Evolutionary conservation across 2,113 vertebrate genomes (phyloP), one percentile per base, ranked within the genome.

Genomic region (Danionella cerebrum): DNA sequence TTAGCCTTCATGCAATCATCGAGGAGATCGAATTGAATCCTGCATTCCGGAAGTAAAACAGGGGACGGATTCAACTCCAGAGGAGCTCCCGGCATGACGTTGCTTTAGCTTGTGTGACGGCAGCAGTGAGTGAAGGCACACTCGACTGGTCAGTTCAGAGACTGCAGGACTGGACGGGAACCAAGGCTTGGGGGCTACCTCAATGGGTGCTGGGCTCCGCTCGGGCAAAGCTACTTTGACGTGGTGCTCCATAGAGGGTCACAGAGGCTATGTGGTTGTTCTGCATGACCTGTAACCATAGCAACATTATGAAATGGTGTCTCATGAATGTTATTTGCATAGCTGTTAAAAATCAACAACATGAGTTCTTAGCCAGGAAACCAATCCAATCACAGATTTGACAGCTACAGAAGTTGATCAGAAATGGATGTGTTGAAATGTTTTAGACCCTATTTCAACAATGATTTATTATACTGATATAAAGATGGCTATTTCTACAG

Each of bases 231-330:
- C 83, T 84, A 84, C 85, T 81, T 75, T 89, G 87, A 69, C 90
- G 83, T 0, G 93, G 89, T 9, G 93, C 90, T 64, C 93, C 93
- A 0, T 99, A 99, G n/a, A 99, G 91, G 35, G 93, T 99, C 73
- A 99, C 96, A 2, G 96, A 98, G 50, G 95, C 96, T 88, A 98
- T 99, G 86, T 99, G 93, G 84, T 97, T 99, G 76, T 98, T 99
- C 91, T 99, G 96, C 96, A 99, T 99, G 84, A 99, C 94, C 96
- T 98, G 70, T 25, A 68, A 62, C 10, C 39, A 11, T 6, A 65
- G 73, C 68, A 60, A 71, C 60, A 65, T 44, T 75, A 14, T 74
- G 0, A 3, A 63, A 50, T 16, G 27, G 70, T 25, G 16, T n/a
- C n/a, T n/a, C n/a, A n/a, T n/a, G n/a, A n/a, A n/a, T n/a, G n/a